These are phyloP conservation scores for Torymus texanus DNA, from an alignment of 2,888 invertebrate species.

Conservation along the genomic window DNA sequence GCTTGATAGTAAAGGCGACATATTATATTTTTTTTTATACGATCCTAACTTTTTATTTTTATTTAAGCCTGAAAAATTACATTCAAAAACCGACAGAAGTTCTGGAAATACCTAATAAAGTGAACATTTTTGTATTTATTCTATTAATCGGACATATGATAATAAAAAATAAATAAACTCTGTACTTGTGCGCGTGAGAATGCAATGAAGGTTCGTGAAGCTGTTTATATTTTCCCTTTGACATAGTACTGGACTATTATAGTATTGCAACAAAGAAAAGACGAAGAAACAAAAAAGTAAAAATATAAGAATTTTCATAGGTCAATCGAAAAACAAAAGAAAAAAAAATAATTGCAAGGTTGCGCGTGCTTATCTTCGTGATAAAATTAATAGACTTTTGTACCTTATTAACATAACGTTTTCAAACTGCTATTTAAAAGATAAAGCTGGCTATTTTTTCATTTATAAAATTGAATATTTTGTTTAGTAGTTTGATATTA, in stretches of 20 bases:
- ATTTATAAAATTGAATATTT: too few species aligned
- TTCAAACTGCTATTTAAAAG: too few species aligned
- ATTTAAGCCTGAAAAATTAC: constrained; percentile 26
- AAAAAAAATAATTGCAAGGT: constrained; percentile 10
- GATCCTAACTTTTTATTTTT: constrained; percentile 24
- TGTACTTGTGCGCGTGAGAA: constrained; percentile 28
- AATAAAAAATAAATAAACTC: neutral
- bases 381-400: too few species aligned
- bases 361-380: constrained; percentile 17
- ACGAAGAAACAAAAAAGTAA: constrained; percentile 1
- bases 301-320: too few species aligned
- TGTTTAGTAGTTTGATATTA: too few species aligned
- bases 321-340: constrained; percentile 2
- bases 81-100: constrained; percentile 43
- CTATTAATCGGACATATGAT: constrained; percentile 53
- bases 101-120: constrained; percentile 52
- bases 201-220: constrained; percentile 34
- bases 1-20: too few species aligned
- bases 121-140: constrained; percentile 64
- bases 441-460: too few species aligned
- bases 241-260: constrained; percentile 34
- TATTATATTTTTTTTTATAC: neutral
- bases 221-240: constrained; percentile 15
- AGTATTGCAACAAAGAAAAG: constrained; percentile 20
- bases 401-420: too few species aligned